Evolutionary conservation across 64 coral and sea anemone genomes (phyloP).

Genomic region (Trachythela sp.): DNA sequence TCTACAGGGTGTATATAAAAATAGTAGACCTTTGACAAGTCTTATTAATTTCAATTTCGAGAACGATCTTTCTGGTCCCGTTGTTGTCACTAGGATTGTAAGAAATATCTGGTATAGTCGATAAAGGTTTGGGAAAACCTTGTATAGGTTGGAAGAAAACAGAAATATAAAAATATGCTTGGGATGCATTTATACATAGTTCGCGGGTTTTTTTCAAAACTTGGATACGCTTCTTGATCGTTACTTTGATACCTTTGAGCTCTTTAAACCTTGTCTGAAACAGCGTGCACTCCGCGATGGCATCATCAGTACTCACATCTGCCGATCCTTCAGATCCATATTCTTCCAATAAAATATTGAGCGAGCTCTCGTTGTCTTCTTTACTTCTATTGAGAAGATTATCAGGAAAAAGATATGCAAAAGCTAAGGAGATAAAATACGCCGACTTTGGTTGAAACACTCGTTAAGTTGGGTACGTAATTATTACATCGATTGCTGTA

Average conservation of each 20-base stretch:
- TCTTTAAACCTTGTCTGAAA: background rate
- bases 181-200: background rate
- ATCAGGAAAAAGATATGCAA: no score
- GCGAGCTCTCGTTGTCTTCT: background rate
- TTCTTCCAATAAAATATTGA: no score
- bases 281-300: background rate
- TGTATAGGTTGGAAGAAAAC: background rate
- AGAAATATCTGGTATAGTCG: background rate
- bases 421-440: no score
- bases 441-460: no score
- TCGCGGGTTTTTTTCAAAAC: background rate
- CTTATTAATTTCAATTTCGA: background rate
- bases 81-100: background rate
- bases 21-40: background rate
- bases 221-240: background rate
- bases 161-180: slow-evolving; percentile 14
- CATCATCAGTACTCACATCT: background rate
- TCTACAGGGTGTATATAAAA: no score
- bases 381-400: background rate
- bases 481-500: no score
- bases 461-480: no score
- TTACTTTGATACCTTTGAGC: background rate
- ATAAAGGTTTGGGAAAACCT: background rate
- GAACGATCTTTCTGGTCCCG: background rate
- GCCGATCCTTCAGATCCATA: background rate